Evolutionary conservation across 2,888 invertebrate species (phyloP).

Genomic region (Lottia scabra): DNA sequence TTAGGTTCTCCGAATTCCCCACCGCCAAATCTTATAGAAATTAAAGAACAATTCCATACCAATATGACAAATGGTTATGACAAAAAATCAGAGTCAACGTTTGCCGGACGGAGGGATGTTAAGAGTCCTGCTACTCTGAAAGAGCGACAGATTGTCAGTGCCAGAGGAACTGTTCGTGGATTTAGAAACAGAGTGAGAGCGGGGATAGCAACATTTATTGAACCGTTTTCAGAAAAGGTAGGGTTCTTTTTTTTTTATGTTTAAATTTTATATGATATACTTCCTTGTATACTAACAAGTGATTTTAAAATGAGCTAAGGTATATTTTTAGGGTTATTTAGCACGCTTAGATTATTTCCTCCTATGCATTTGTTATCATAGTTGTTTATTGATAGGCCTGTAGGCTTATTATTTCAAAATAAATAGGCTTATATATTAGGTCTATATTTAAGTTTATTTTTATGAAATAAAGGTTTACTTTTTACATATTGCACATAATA

Average conservation of each 20-base stretch:
- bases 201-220: slow-evolving; percentile 89
- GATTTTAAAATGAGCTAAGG: background rate
- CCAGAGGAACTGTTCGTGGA: slow-evolving; percentile 92
- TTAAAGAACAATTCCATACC: background rate
- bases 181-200: slow-evolving; percentile 94
- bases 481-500: too few relatives aligned
- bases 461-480: too few relatives aligned
- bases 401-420: too few relatives aligned
- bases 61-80: background rate
- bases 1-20: background rate
- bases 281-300: background rate
- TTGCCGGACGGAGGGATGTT: slow-evolving; percentile 53
- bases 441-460: too few relatives aligned
- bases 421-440: too few relatives aligned
- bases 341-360: background rate
- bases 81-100: slow-evolving; percentile 29
- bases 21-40: background rate
- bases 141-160: slow-evolving; percentile 79
- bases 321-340: background rate
- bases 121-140: slow-evolving; percentile 44
- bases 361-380: too few relatives aligned
- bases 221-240: slow-evolving; percentile 11
- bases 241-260: background rate
- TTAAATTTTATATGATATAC: background rate
- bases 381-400: too few relatives aligned